Percentiles rank a stretch among this genome's conserved stretches.
Evolutionary conservation across 2,888 invertebrate genomes (phyloP).

Genomic region (Halictus ligatus): DNA sequence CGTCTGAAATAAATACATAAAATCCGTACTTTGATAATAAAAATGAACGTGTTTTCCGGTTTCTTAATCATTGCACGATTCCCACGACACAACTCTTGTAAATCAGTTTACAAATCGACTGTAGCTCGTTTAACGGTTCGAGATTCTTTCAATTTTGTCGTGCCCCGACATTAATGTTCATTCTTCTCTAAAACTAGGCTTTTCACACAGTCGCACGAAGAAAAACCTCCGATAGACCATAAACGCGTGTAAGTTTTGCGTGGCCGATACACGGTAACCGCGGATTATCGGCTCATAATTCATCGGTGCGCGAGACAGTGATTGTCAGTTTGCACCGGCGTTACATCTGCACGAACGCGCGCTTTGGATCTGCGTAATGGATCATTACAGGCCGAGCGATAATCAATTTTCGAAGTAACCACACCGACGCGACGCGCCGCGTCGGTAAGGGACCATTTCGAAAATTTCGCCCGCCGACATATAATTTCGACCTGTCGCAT

Average conservation of each 20-base stretch:
- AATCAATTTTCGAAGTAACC: conserved; percentile 79
- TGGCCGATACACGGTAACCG: conserved; percentile 67
- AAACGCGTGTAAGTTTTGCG: conserved; percentile 67
- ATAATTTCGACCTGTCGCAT: conserved; percentile 41
- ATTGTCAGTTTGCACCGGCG: conserved; percentile 82
- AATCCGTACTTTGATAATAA: background rate
- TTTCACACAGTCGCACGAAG: conserved; percentile 7
- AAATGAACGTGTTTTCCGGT: background rate
- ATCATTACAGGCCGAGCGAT: conserved; percentile 81
- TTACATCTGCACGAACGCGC: conserved; percentile 71
- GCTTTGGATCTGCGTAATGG: conserved; percentile 76
- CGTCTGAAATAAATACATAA: background rate
- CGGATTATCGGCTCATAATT: conserved; percentile 83
- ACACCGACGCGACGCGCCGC: conserved; percentile 67
- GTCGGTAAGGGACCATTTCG: conserved; percentile 49
- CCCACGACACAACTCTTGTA: background rate
- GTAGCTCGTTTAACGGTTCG: background rate
- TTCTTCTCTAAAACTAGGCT: background rate
- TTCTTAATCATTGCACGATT: background rate
- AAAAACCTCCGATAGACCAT: conserved; percentile 41
- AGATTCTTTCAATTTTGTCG: conserved; percentile 7
- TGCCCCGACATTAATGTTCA: background rate
- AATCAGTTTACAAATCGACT: background rate
- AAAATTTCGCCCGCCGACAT: conserved; percentile 32
- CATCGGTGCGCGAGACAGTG: conserved; percentile 81